These are phyloP conservation scores for Mustelus asterias DNA, from an alignment of 2,113 vertebrate species.

Conservation along the genomic window DNA sequence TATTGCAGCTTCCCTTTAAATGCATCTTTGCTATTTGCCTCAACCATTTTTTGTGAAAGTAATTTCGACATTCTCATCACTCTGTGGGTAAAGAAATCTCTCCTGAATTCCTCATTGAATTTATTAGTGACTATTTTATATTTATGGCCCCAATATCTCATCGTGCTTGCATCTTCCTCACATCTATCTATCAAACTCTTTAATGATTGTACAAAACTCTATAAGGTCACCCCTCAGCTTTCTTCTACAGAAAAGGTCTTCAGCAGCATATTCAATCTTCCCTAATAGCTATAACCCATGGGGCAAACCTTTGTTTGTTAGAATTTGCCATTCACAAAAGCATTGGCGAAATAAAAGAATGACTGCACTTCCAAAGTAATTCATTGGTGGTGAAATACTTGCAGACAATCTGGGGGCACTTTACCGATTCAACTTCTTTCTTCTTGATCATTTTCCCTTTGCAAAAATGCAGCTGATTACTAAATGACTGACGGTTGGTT, in stretches of 20 bases:
- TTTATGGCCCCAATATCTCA: background rate
- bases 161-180: background rate
- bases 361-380: background rate
- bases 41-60: background rate
- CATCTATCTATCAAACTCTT: background rate
- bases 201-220: background rate
- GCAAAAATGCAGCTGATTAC: background rate
- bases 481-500: background rate
- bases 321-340: background rate
- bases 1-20: background rate
- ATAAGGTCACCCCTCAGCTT: background rate
- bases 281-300: background rate
- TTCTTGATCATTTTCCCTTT: background rate
- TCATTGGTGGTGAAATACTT: background rate
- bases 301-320: background rate
- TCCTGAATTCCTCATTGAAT: background rate
- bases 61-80: background rate
- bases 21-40: background rate
- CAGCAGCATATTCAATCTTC: background rate
- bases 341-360: background rate
- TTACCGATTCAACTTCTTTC: background rate
- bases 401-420: background rate
- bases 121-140: background rate
- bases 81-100: background rate
- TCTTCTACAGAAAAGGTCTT: background rate